Evolutionary conservation across 2,888 invertebrate genomes (phyloP).

Genomic region (Ditylenchus weischeri): DNA sequence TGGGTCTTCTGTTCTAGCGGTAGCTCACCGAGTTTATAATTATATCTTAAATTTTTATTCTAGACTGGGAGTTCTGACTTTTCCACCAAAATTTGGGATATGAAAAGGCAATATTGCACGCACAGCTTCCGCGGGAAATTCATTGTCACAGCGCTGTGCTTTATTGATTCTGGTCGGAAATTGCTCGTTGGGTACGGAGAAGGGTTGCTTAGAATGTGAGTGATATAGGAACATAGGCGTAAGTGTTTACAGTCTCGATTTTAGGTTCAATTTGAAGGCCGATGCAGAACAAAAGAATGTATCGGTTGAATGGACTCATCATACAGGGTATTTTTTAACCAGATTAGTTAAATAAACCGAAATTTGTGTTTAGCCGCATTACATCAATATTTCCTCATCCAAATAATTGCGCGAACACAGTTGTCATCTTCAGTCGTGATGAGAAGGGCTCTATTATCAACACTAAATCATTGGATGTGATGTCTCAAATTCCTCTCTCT

Average conservation of each 20-base stretch:
- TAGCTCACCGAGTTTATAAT: neutral
- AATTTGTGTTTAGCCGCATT: conserved; percentile 22
- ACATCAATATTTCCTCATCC: conserved; percentile 15
- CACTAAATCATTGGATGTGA: conserved; percentile 36
- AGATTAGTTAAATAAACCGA: neutral
- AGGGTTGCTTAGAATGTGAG: conserved; percentile 36
- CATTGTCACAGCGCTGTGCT: conserved; percentile 42
- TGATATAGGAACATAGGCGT: too few relatives aligned
- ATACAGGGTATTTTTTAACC: conserved; percentile 34
- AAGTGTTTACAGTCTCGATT: too few relatives aligned
- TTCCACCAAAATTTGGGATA: conserved; percentile 42
- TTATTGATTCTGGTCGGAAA: conserved; percentile 34
- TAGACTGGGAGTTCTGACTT: conserved; percentile 31
- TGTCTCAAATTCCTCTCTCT: conserved; percentile 42
- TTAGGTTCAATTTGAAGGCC: conserved; percentile 34
- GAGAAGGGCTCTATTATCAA: conserved; percentile 48
- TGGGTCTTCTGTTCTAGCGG: neutral
- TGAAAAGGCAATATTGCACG: conserved; percentile 42
- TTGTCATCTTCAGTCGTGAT: conserved; percentile 43
- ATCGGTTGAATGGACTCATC: conserved; percentile 39
- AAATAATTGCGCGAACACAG: neutral
- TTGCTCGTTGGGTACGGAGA: conserved; percentile 47
- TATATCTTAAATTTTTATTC: conserved; percentile 25
- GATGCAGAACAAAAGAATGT: conserved; percentile 33
- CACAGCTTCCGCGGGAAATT: conserved; percentile 44